A percentile compares a stretch with the other conserved stretches of the same genome.
These are phyloP conservation scores for Uria lomvia DNA, from an alignment of 2,113 vertebrate genomes.

Conservation along the genomic window DNA sequence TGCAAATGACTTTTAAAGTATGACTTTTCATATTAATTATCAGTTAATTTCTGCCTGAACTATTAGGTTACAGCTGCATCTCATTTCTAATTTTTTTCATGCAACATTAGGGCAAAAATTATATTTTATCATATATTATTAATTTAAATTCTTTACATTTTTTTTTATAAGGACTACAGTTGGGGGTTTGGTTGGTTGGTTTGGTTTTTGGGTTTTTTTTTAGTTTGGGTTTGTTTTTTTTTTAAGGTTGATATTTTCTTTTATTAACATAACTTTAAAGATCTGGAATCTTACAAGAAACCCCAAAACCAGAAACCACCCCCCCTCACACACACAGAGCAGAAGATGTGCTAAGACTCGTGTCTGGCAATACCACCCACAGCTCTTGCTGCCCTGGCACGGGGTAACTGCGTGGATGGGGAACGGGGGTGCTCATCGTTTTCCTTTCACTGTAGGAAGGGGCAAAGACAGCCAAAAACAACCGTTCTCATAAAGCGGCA, in stretches of 20 bases:
- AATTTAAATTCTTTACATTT: not conserved
- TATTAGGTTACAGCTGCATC: not conserved
- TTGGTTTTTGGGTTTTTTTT: not conserved
- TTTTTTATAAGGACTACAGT: not conserved
- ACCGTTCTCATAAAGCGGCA: not conserved
- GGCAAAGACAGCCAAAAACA: not conserved
- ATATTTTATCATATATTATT: not conserved
- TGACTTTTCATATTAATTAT: not conserved
- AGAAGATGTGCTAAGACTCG: not conserved
- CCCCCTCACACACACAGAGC: fast-evolving
- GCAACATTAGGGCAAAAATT: not conserved
- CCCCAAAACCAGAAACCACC: not conserved
- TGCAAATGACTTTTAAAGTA: not conserved
- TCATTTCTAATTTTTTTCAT: not conserved
- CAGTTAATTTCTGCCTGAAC: not conserved
- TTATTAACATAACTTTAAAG: not conserved
- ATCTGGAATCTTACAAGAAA: not conserved
- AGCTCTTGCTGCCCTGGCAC: not conserved
- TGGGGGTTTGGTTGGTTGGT: not conserved
- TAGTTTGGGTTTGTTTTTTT: not conserved
- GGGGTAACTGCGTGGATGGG: fast-evolving
- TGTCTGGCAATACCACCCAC: fast-evolving
- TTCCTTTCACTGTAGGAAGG: not conserved
- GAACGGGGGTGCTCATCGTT: not conserved
- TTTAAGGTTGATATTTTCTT: not conserved